These are phyloP conservation scores for Gephyroberyx darwinii DNA, from an alignment of 2,797 vertebrate species.

Conservation along the genomic window DNA sequence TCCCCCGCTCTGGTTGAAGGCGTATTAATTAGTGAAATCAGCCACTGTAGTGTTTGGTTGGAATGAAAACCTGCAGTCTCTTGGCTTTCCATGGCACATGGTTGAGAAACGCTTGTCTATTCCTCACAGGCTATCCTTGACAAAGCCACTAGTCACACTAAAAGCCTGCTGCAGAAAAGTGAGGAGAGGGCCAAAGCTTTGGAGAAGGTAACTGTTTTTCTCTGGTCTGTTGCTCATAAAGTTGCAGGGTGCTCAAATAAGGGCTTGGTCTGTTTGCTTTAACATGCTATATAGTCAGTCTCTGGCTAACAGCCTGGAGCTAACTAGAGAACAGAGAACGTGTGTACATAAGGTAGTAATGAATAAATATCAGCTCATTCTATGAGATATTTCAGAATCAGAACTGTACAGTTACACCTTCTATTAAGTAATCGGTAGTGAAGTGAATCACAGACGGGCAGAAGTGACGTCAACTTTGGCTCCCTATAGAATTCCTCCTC, in stretches of 20 bases:
- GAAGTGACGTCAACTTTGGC: too few relatives aligned
- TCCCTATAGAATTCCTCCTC: too few relatives aligned
- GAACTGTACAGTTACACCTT: too few relatives aligned
- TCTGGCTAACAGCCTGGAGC: neutral
- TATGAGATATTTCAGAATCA: too few relatives aligned
- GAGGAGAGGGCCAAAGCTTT: slow-evolving; percentile 87
- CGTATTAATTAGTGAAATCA: too few relatives aligned
- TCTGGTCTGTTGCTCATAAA: neutral
- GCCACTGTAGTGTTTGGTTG: neutral
- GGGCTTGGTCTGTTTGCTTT: slow-evolving; percentile 47
- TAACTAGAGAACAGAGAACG: neutral
- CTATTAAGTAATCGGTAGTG: too few relatives aligned
- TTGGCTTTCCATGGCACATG: neutral
- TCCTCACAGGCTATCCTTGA: slow-evolving; percentile 86
- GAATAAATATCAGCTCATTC: too few relatives aligned
- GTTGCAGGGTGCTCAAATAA: slow-evolving; percentile 33
- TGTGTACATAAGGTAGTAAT: too few relatives aligned
- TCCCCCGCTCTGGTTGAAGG: too few relatives aligned
- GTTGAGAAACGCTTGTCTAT: neutral
- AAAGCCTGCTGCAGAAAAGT: slow-evolving; percentile 88
- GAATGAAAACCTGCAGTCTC: neutral
- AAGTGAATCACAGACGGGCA: too few relatives aligned
- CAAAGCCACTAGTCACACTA: slow-evolving; percentile 92
- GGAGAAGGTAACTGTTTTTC: slow-evolving; percentile 85
- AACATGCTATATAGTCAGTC: neutral